Conservation (phyloP, 2,797 vertebrate genomes). For the Sebastes trivittatus region DNA sequence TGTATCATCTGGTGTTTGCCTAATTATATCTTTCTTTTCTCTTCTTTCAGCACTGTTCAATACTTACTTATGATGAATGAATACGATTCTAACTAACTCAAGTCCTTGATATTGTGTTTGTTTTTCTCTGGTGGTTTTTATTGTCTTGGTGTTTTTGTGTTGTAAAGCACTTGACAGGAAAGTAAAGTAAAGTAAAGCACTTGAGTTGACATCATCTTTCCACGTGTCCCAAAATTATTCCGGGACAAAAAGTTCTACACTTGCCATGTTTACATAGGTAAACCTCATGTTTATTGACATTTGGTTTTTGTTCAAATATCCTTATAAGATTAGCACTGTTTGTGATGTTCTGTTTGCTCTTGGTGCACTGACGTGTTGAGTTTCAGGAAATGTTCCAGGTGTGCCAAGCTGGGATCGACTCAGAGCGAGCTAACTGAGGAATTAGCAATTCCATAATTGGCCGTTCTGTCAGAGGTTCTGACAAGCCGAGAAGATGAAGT, state of each 20-base stretch:
- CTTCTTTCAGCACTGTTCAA: neutral
- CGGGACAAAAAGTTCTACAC: neutral
- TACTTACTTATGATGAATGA: neutral
- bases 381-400: constrained; percentile 60
- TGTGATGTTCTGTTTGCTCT: constrained; percentile 32
- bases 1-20: neutral
- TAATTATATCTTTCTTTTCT: neutral
- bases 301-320: constrained; percentile 37
- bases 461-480: constrained; percentile 66
- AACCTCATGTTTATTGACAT: constrained; percentile 39
- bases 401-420: constrained; percentile 51
- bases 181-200: neutral
- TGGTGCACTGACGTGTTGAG: constrained; percentile 25
- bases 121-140: neutral
- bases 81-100: neutral
- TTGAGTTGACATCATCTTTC: neutral
- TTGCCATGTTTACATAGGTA: constrained; percentile 9
- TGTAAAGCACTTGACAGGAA: neutral
- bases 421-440: constrained; percentile 70
- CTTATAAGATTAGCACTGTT: constrained; percentile 27
- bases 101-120: neutral
- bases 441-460: constrained; percentile 84
- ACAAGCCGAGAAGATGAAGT: constrained; percentile 75
- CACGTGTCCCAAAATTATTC: neutral
- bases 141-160: neutral